Evolutionary conservation across 2,888 invertebrate species (phyloP).

Genomic region (Epistrophella euchroma): DNA sequence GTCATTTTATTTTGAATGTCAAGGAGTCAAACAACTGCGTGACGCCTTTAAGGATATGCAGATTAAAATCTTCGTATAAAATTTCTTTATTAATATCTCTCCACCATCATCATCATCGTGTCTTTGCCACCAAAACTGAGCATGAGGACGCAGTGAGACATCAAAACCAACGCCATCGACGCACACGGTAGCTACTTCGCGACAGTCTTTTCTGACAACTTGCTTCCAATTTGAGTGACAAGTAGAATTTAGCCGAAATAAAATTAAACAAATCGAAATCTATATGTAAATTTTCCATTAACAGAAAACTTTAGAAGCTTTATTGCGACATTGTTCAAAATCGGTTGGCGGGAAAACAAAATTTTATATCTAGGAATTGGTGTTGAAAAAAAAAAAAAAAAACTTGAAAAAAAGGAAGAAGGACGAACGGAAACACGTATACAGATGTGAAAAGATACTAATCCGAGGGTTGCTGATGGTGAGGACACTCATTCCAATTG

Average conservation of each 20-base stretch:
- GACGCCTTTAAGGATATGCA: constrained; percentile 68
- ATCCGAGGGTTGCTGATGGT: constrained; percentile 66
- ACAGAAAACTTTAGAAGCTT: constrained; percentile 60
- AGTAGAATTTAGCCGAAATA: constrained; percentile 73
- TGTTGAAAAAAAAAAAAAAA: constrained; percentile 8
- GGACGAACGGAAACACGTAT: constrained; percentile 46
- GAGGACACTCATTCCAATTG: constrained; percentile 47
- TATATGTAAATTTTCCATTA: constrained; percentile 75
- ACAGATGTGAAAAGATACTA: constrained; percentile 72
- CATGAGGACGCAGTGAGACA: background rate
- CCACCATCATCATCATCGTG: constrained; percentile 4
- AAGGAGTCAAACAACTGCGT: constrained; percentile 63
- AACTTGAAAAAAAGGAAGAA: constrained; percentile 26
- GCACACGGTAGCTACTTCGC: background rate
- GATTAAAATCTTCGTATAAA: constrained; percentile 70
- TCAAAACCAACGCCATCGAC: background rate
- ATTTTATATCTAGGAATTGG: constrained; percentile 44
- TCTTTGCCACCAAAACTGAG: constrained; percentile 5
- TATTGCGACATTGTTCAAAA: constrained; percentile 62
- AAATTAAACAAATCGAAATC: constrained; percentile 75
- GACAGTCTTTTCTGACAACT: constrained; percentile 71
- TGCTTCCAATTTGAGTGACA: constrained; percentile 75
- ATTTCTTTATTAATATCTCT: constrained; percentile 63
- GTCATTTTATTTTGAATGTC: constrained; percentile 42
- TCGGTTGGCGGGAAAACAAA: constrained; percentile 53